Evolutionary conservation across 2,113 vertebrate species (phyloP), one percentile per base, ranked within the genome.

Genomic region (Hippoglossus stenolepis): DNA sequence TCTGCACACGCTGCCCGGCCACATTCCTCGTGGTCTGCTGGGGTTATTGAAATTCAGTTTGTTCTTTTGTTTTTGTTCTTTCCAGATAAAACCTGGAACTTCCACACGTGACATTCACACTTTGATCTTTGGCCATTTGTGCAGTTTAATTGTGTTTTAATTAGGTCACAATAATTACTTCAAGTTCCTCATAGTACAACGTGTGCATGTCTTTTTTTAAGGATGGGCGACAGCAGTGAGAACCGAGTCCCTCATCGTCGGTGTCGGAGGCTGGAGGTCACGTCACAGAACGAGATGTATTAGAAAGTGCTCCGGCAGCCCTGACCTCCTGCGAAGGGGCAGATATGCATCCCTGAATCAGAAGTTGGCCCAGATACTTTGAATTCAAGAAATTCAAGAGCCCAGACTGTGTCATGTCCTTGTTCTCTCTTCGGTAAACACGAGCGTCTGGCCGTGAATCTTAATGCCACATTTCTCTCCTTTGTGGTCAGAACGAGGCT

Each of bases 21-120:
- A 78, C 87, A 92, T 93, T 93, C 91, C 82, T 92, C 71, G 82
- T 89, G 92, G 89, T 90, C 90, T 86, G 71, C 77, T 84, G 83
- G 63, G 86, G 85, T 91, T 89, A 87, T 89, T 80, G 75, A 90
- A 89, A 83, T 83, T 83, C 72, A 82, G 26, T 31, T 88, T 20
- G n/a, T 51, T 79, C 6, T 63, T 77, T 51, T 79, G 5, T 63
- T 77, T 86, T 79, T 35, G 38, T 70, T 45, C 10, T 76, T 60
- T 77, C 18, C 77, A 71, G 76, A 87, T 86, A 69, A 73, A 85
- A 72, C 49, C 51, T 60, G 58, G 10, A 82, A 68, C 58, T 49
- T 78, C 54, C 72, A 81, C 53, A 43, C 35, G 49, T 38, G n/a
- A 72, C 28, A 83, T 56, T 77, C 31, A 77, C 63, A 68, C 73